A percentile compares a stretch with the other conserved stretches of the same genome.
Evolutionary conservation across 2,797 vertebrate genomes (phyloP).

Genomic region (Protonibea diacanthus): DNA sequence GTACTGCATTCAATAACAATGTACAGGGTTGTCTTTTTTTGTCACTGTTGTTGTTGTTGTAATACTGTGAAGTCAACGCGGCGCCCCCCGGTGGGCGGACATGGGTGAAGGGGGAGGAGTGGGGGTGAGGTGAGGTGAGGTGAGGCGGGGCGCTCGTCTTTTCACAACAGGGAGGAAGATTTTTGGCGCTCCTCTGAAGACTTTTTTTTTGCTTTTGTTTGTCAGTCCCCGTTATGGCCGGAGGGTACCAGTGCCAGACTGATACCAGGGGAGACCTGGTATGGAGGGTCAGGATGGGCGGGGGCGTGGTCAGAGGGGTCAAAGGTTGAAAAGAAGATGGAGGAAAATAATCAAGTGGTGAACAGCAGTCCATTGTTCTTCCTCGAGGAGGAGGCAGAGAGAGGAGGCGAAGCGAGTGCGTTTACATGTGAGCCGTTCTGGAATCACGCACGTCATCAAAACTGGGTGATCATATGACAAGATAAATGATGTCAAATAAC

Average conservation of each 20-base stretch:
- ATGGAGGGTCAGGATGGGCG: conserved; percentile 4
- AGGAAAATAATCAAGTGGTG: conserved; percentile 9
- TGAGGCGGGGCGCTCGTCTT: conserved; percentile 50
- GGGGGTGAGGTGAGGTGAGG: background rate
- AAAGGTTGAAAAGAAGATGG: background rate
- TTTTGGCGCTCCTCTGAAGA: conserved; percentile 57
- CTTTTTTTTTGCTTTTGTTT: conserved; percentile 25
- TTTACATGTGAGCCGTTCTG: conserved; percentile 42
- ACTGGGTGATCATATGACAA: background rate
- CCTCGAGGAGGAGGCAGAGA: background rate
- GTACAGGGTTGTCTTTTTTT: conserved; percentile 77
- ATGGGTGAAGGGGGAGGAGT: background rate
- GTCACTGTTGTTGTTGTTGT: conserved; percentile 53
- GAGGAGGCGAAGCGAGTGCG: conserved; percentile 38
- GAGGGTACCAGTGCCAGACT: conserved; percentile 85
- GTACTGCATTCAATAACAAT: conserved; percentile 87
- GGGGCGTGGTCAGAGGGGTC: background rate
- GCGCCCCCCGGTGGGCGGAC: conserved; percentile 47
- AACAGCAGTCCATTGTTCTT: conserved; percentile 7
- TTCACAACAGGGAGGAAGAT: conserved; percentile 65
- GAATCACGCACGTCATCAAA: background rate
- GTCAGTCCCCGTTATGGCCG: conserved; percentile 44
- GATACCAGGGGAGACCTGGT: conserved; percentile 66
- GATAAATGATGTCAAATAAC: background rate
- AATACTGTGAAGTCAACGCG: conserved; percentile 82